Conservation (phyloP, 23 tunicate genomes). For the Botrylloides violaceus region DNA sequence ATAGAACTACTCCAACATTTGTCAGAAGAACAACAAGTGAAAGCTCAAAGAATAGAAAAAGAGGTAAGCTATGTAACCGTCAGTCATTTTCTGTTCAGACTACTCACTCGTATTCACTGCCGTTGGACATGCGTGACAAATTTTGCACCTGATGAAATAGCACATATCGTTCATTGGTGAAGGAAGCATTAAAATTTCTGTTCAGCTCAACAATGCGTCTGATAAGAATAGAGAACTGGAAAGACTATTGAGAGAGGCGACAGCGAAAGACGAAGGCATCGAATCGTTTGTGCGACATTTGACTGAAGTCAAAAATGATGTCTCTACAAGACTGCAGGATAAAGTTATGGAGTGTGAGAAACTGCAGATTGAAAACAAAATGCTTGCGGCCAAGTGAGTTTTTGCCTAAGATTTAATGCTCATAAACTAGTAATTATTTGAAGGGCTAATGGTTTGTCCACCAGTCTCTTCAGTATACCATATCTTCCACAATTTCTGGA, state of each 20-base stretch:
- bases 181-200: too few species aligned
- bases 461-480: too few species aligned
- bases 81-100: too few species aligned
- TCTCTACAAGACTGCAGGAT: slow-evolving; percentile 19
- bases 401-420: too few species aligned
- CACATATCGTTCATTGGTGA: too few species aligned
- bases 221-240: slow-evolving; percentile 31
- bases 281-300: slow-evolving; percentile 27
- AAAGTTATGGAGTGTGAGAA: not conserved
- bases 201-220: not conserved
- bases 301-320: slow-evolving; percentile 31
- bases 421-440: too few species aligned
- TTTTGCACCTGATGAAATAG: too few species aligned
- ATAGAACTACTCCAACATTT: not conserved
- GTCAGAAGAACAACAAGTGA: not conserved
- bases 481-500: too few species aligned
- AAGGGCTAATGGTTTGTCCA: too few species aligned
- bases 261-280: slow-evolving; percentile 28
- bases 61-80: too few species aligned
- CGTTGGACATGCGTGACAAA: too few species aligned
- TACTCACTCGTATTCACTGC: too few species aligned
- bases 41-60: not conserved
- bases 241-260: slow-evolving; percentile 8
- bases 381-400: slow-evolving; percentile 41
- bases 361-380: slow-evolving; percentile 14